Evolutionary conservation across 2,797 vertebrate genomes (phyloP), one percentile per base, ranked within the genome.

Genomic region (Malurus leucopterus): DNA sequence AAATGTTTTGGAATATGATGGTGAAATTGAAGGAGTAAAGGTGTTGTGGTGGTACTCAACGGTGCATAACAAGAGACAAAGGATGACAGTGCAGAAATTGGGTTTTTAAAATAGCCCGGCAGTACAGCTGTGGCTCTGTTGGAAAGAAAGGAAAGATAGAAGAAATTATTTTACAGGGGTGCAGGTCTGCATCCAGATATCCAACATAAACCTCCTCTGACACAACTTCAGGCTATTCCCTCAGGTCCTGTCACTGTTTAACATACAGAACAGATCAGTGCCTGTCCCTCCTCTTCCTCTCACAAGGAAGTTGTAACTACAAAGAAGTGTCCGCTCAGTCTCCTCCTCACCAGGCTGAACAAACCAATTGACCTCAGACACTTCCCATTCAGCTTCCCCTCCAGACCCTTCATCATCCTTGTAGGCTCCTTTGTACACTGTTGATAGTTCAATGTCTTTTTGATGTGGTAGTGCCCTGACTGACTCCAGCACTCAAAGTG

Each of bases 401-500:
- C 12, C 19, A 40, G 23, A 8, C 2, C 3, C 23, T 49, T 32
- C 34, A 34, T 16, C 29, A 59, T 38, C 23, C 36, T 40, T 3
- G 2, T 8, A 26, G 24, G 10, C 20, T 49, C 24, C 30, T 68
- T 34, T 58, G 53, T 13, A 34, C 8, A 5, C 7, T 34, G 6
- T 29, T 24, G 4, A 30, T 30, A 50, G 20, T 9, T 50, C 15
- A 19, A 16, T 23, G 4, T 15, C 15, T 41, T 16, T 47, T 40
- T 61, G 41, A 24, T 15, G 4, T 29, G 29, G 24, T 11, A 17
- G 6, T 8, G 9, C 18, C 23, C 51, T 3, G 32, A 23, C 15
- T 32, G 12, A 6, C 19, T 8, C 23, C 51, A 41, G 12, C 6
- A 23, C 5, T 23, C 0, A 2, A 67, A 19, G 13, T 41, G 53